Evolutionary conservation across 1,140 invertebrate species (phyloP), one percentile per base, ranked within the genome.

Genomic region (Trichonephila inaurata): DNA sequence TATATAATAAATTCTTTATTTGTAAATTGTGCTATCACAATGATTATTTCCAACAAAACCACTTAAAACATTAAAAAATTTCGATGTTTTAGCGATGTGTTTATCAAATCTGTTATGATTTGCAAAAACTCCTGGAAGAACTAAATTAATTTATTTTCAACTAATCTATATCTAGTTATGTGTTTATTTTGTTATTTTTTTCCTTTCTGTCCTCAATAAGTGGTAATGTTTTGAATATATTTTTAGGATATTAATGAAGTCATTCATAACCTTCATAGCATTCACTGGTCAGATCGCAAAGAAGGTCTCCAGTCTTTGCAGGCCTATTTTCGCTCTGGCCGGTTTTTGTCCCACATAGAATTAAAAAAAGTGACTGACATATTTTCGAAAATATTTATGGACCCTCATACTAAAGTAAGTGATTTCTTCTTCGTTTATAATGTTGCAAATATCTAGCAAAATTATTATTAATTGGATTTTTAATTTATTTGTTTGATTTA

Each of bases 321-420:
- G 93, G 95, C 97, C 95, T 97, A 98, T 95, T 96, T 98, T 24
- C 97, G 97, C 93, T 94, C 97, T 95, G 97, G 97, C 72, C 97
- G 97, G 33, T 96, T 96, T 24, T 96, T 99, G 10, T 97, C 96
- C 16, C 96, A 97, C 2, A 96, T 97, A 5, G 98, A 99, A 95
- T 96, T 99, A 62, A 97, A 97, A 81, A 97, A 97, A 94, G 97
- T 98, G 12, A 98, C 98, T 0, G 98, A 99, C 95, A 97, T 99
- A 94, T 98, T 99, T 95, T 98, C 98, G 77, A 98, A 98, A 96
- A 98, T 99, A 98, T 99, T 99, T 95, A 98, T 99, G 97, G 98
- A 99, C 96, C 98, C 98, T n/a, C 98, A 99, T 95, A 99, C 98
- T 4, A 99, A 99, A 96, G 97, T 97, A 95, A 95, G 90, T 21